Evolutionary conservation across 1,140 invertebrate genomes (phyloP).

Genomic region (Megalopta genalis): DNA sequence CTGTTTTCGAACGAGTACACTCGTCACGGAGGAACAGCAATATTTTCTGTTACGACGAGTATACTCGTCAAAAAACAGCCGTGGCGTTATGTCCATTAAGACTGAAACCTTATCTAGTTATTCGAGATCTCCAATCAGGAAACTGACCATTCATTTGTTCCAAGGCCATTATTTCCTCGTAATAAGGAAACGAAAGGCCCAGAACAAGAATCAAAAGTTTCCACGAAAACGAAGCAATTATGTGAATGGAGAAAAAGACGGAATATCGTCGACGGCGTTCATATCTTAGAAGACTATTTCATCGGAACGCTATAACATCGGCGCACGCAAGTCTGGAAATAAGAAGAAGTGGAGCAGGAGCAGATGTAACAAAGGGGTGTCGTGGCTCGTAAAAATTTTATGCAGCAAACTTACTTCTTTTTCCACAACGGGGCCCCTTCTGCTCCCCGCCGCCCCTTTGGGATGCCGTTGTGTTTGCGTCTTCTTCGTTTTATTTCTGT

Average conservation of each 20-base stretch:
- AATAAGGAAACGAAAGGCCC: background rate
- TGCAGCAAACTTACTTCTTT: constrained; percentile 64
- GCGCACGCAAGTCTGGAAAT: constrained; percentile 55
- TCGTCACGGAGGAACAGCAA: too few species aligned
- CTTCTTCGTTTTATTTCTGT: constrained; percentile 67
- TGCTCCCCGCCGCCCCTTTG: constrained; percentile 16
- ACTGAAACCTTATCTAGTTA: too few species aligned
- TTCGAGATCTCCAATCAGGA: too few species aligned
- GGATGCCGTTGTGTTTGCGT: constrained; percentile 55
- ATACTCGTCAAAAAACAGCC: too few species aligned
- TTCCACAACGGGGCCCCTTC: constrained; percentile 47
- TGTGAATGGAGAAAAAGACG: background rate
- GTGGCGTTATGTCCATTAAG: too few species aligned
- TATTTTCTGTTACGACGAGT: too few species aligned
- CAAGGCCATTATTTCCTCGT: background rate
- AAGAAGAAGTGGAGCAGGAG: constrained; percentile 68
- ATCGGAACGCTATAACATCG: constrained; percentile 59
- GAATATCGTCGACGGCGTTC: constrained; percentile 52
- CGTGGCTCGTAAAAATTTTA: constrained; percentile 74
- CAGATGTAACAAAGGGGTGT: constrained; percentile 70
- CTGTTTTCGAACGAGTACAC: too few species aligned
- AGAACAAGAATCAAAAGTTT: too few species aligned
- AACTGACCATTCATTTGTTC: background rate
- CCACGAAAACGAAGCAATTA: background rate
- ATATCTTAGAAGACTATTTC: constrained; percentile 67